Evolutionary conservation across 2,888 invertebrate species (phyloP).

Genomic region (Morpho helenor): DNA sequence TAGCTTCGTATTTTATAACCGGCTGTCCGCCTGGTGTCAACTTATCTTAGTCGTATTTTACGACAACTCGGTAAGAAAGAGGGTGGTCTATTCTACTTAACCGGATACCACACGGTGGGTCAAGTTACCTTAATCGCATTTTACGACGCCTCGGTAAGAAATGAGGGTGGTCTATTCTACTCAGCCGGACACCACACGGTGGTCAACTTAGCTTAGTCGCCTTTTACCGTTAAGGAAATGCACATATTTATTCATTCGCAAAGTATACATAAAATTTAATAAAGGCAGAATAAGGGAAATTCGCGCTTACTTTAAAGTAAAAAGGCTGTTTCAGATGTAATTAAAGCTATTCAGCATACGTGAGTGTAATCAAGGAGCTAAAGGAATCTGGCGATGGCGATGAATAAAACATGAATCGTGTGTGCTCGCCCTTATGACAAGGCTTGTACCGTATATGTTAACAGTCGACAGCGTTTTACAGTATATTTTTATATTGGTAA

Average conservation of each 20-base stretch:
- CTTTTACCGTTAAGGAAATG: too few species aligned
- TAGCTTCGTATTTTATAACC: too few species aligned
- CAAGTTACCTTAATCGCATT: too few species aligned
- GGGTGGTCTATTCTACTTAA: too few species aligned
- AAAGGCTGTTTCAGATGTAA: slow-evolving; percentile 39
- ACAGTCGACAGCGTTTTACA: background rate
- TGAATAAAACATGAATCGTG: slow-evolving; percentile 62
- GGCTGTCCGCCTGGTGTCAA: too few species aligned
- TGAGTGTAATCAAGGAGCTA: slow-evolving; percentile 43
- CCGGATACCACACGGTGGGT: too few species aligned
- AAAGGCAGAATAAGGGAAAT: slow-evolving; percentile 1
- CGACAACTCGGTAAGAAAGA: too few species aligned
- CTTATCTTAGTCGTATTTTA: too few species aligned
- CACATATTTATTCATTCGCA: slow-evolving; percentile 1
- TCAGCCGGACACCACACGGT: too few species aligned
- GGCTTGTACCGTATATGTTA: background rate
- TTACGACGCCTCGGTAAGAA: too few species aligned
- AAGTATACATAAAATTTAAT: slow-evolving; percentile 11
- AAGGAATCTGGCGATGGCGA: slow-evolving; percentile 37
- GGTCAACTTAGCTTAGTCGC: too few species aligned
- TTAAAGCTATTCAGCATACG: slow-evolving; percentile 49
- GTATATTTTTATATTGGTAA: background rate
- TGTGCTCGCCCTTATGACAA: slow-evolving; percentile 39
- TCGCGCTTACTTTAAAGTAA: background rate
- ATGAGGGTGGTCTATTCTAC: too few species aligned